Evolutionary conservation across 2,113 vertebrate species (phyloP), one percentile per base, ranked within the genome.

Genomic region (Craseonycteris thonglongyai): DNA sequence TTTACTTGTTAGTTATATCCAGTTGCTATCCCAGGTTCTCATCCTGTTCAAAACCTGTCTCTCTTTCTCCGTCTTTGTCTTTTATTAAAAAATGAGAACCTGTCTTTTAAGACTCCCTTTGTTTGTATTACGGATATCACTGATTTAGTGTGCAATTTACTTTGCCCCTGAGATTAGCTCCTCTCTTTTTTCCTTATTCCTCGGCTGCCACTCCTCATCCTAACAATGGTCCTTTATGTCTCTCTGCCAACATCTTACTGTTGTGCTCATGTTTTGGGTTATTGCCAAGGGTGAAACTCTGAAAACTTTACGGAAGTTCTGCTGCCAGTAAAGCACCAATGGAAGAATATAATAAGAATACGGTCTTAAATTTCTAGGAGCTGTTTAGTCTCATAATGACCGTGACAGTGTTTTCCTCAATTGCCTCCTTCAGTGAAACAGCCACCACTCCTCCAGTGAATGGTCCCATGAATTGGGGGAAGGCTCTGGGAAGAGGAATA

Each of bases 221-320:
- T 81, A 93, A 97, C 95, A 96, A 90, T 71, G 84, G 58, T 45
- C 72, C 88, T 97, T 96, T 96, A 94, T 93, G 71, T 63, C 16
- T 88, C 12, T 5, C 11, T 24, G 80, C 87, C 80, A 93, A 35
- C 35, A 28, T 63, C 79, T 93, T 51, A 61, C 51, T 81, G 80
- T 28, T 88, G 49, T 54, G 56, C 71, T 96, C 95, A 82, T 59
- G n/a, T 28, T 12, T 9, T 96, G 95, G 93, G 49, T 74, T 75
- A 35, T 56, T 66, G 85, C 96, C 95, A 97, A 93, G 58, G 65
- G 81, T 13, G 88, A 96, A 95, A 96, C 95, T 90, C 65, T 63
- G 87, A 85, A 92, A 93, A 92, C 49, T 95, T 78, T 51, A 93
- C 88, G 92, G 81, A 92, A 86, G 78, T 86, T 61, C 63, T 93